phyloP scores from a whole-genome alignment of 1,140 invertebrate species.

The Odontomachus brunneus region DNA sequence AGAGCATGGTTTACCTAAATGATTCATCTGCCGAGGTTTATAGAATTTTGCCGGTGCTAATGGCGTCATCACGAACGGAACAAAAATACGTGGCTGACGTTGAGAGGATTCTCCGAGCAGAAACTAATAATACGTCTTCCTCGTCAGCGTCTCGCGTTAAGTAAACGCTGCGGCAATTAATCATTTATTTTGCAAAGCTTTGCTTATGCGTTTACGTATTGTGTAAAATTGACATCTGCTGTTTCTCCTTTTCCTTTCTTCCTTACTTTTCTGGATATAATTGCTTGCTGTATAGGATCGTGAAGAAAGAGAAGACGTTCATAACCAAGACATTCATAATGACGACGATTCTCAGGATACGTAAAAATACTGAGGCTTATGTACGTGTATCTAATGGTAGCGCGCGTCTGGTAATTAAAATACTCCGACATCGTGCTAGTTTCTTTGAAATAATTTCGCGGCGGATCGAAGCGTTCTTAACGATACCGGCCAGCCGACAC shows the following conservation, averaged over 20 bases:
- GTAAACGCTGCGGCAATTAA: too few species aligned
- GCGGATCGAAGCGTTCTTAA: constrained; percentile 20
- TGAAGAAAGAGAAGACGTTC: constrained; percentile 30
- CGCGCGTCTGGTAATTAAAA: not conserved
- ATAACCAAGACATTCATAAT: not conserved
- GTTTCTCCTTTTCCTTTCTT: not conserved
- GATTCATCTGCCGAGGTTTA: constrained; percentile 40
- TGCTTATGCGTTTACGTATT: not conserved
- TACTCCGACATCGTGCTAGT: not conserved
- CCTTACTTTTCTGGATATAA: not conserved
- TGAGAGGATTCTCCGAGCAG: not conserved
- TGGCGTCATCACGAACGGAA: not conserved
- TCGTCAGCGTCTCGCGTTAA: too few species aligned
- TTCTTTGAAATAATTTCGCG: constrained; percentile 16
- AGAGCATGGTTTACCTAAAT: constrained; percentile 40
- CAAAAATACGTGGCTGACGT: not conserved
- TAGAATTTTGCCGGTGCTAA: constrained; percentile 25
- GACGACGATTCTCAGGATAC: not conserved
- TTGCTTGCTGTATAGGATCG: too few species aligned
- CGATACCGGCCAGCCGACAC: constrained; percentile 34
- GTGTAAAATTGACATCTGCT: too few species aligned
- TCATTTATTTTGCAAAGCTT: not conserved
- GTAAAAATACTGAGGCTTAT: too few species aligned
- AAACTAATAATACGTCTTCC: too few species aligned
- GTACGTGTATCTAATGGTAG: too few species aligned